Base-by-base conservation (phyloP, 2,888 invertebrate genomes). In the Amphipyra tragopoginis region DNA sequence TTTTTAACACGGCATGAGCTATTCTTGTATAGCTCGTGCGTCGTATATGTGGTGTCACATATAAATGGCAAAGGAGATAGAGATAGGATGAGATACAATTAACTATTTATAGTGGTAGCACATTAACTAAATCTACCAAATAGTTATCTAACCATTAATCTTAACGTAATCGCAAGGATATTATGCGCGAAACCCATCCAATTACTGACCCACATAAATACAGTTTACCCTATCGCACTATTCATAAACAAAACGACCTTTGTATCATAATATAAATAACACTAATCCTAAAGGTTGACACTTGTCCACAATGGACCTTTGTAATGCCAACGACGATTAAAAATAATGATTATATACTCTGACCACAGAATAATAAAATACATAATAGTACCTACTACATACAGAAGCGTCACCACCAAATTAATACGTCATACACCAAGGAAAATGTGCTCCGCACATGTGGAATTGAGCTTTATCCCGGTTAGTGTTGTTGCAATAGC, bases 201-300 rank as follows among this genome's bases (percentile, higher is more conserved):
- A 75, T 71, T 73, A 75, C 59, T 59, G 42, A 57, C 57, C 62
- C 65, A 55, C 49, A 73, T 71, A 75, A 76, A 71, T 65, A 71
- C 42, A 50, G 42, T 58, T 71, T 60, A 65, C 72, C 58, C 50
- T 62, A 54, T 54, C 59, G 54, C 63, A 75, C 65, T 75, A 73
- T 64, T 72, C 65, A 70, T 75, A 73, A 73, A 70, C 58, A 67
- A 70, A 54, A 39, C 11, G 43, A 63, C 66, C 65, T 54, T 67
- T n/a, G 42, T 45, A 40, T 66, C 33, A 45, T 66, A 53, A 73
- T 51, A 58, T 72, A 75, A 73, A 76, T 71, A 58, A 67, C 50
- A 42, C 14, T 70, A 62, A 71, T 62, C 62, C 67, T 38, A 59
- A 49, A 55, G 75, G 62, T 45, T 39, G 60, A 59, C 59, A 69